Base-by-base conservation (phyloP, 2,888 invertebrate species). In the Emmelina monodactyla region DNA sequence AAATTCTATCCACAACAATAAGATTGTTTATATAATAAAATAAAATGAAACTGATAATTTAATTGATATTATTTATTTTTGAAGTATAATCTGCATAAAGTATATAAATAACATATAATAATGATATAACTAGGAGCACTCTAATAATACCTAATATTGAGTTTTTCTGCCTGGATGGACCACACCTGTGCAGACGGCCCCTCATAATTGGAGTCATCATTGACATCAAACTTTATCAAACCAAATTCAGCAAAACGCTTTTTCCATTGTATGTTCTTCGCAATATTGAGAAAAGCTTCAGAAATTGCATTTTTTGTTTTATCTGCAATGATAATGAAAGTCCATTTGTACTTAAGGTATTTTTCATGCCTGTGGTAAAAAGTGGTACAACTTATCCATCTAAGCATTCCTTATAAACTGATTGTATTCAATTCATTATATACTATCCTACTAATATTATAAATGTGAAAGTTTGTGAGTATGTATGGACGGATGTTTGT, bases 121-220 rank as follows among this genome's bases (percentile, higher is more conserved):
- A 52, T 37, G 73, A 66, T 34, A 67, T 46, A 22, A 69, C 44
- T 12, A 81, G 55, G 16, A 62, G 46, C 33, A 69, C 41, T 50
- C 82, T 79, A 83, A 73, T 82, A 83, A 76, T 82, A 82, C 53
- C 76, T 62, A 62, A 82, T 51, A 55, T 73, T 78, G 69, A 82
- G 68, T 58, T 71, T 75, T 52, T 72, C 71, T 46, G 61, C 63
- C 53, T 71, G 63, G 65, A 66, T 62, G 65, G 73, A 55, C 65
- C 80, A 67, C 72, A 75, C 55, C 58, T 80, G 79, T 69, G 79
- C 72, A 71, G 69, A 55, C 61, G 70, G 55, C 67, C 75, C 70
- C 61, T 76, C 54, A 51, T 82, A 83, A 53, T 66, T 58, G 59
- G 61, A 71, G 67, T 69, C 53, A 40, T 60, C 63, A 49, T 82